Evolutionary conservation across 1,140 invertebrate genomes (phyloP).

Genomic region (Drosophila varians): DNA sequence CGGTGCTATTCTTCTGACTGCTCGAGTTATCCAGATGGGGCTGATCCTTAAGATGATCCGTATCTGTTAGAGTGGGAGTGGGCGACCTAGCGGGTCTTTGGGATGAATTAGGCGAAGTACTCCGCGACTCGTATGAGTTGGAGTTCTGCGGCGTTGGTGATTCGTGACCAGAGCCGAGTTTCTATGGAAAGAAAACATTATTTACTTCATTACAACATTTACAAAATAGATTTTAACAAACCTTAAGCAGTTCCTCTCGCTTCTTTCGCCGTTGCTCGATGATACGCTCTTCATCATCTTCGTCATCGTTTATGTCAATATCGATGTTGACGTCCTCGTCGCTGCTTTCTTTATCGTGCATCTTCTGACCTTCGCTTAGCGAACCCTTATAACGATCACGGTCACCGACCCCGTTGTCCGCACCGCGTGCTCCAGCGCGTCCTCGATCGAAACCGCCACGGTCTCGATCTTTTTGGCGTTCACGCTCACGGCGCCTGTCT

Average conservation of each 20-base stretch:
- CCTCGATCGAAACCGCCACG: slow-evolving; percentile 40
- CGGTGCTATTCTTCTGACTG: slow-evolving; percentile 42
- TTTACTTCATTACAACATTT: neutral
- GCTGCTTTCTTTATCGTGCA: slow-evolving; percentile 86
- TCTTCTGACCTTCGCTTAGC: slow-evolving; percentile 91
- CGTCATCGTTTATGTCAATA: slow-evolving; percentile 93
- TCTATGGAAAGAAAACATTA: slow-evolving; percentile 19
- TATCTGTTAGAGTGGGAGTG: slow-evolving; percentile 31
- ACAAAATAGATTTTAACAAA: slow-evolving; percentile 70
- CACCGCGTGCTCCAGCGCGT: slow-evolving; percentile 74
- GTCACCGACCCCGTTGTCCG: slow-evolving; percentile 68
- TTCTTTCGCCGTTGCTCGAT: slow-evolving; percentile 95
- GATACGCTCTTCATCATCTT: slow-evolving; percentile 97
- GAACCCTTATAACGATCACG: slow-evolving; percentile 86
- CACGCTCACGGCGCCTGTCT: slow-evolving; percentile 64
- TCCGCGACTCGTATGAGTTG: slow-evolving; percentile 59
- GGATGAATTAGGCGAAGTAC: slow-evolving; percentile 51
- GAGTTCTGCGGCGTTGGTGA: slow-evolving; percentile 63
- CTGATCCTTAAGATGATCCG: slow-evolving; percentile 14
- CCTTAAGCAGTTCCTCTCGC: slow-evolving; percentile 94
- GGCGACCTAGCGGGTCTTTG: slow-evolving; percentile 37
- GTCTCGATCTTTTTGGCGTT: slow-evolving; percentile 64
- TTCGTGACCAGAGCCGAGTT: slow-evolving; percentile 56
- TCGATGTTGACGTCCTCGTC: slow-evolving; percentile 87
- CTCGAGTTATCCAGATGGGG: slow-evolving; percentile 30